These are phyloP conservation scores for Calosoma granatense DNA, from an alignment of 1,140 invertebrate genomes.

Conservation along the genomic window DNA sequence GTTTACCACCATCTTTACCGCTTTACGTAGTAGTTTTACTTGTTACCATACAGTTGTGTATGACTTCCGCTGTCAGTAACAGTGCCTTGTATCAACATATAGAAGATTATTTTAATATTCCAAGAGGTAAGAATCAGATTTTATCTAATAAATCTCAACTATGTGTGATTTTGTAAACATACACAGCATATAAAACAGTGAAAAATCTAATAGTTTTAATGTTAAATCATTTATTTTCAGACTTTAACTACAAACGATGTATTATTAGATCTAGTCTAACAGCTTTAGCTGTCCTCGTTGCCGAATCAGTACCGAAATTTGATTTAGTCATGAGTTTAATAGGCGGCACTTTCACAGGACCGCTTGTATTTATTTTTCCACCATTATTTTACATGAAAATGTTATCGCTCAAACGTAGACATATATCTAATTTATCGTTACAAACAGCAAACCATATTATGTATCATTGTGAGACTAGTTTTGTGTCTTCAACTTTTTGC, in stretches of 20 bases:
- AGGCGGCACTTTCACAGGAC: slow-evolving; percentile 73
- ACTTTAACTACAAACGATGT: slow-evolving; percentile 67
- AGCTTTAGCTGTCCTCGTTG: slow-evolving; percentile 61
- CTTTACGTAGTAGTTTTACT: slow-evolving; percentile 52
- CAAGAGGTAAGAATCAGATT: slow-evolving; percentile 38
- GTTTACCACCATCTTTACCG: slow-evolving; percentile 48
- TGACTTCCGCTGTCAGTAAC: slow-evolving; percentile 63
- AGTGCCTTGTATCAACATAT: slow-evolving; percentile 65
- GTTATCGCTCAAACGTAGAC: slow-evolving; percentile 26
- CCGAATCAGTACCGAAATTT: slow-evolving; percentile 74
- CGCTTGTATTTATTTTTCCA: slow-evolving; percentile 75
- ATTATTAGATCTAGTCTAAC: slow-evolving; percentile 60
- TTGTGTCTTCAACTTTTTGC: slow-evolving; percentile 20
- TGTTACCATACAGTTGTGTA: slow-evolving; percentile 61
- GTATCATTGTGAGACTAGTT: slow-evolving; percentile 22
- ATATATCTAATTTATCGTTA: slow-evolving; percentile 3
- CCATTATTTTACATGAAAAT: slow-evolving; percentile 67
- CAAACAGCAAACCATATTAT: slow-evolving; percentile 23
- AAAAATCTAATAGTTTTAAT: no score
- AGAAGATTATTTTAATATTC: slow-evolving; percentile 48
- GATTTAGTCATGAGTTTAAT: slow-evolving; percentile 83
- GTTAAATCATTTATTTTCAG: slow-evolving; percentile 42
- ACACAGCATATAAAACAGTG: no score
- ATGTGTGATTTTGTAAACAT: background rate
- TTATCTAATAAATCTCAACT: background rate